These are phyloP conservation scores for Sorex fumeus DNA, from an alignment of 2,113 vertebrate genomes.

Conservation along the genomic window DNA sequence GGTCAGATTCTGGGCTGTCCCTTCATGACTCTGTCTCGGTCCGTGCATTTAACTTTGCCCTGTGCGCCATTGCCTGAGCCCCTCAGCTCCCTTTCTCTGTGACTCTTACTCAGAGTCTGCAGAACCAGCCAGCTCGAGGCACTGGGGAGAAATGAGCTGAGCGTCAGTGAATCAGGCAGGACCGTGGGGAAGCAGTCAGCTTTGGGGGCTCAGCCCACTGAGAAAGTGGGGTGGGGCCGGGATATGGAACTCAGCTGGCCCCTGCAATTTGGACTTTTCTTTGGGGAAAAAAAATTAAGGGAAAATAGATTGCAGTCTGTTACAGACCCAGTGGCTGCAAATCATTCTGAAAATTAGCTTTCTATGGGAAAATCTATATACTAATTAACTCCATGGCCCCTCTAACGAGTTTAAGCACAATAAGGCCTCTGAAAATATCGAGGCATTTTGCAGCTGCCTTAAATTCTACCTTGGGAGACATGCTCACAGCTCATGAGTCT, in stretches of 20 bases:
- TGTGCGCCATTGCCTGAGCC: rapidly evolving
- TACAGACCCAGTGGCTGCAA: slow-evolving; percentile 82
- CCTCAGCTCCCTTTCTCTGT: rapidly evolving
- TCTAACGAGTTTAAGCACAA: slow-evolving; percentile 87
- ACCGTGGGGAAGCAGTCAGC: not conserved
- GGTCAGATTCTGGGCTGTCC: not conserved
- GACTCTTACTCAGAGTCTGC: not conserved
- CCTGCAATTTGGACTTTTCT: slow-evolving; percentile 74
- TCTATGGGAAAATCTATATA: slow-evolving; percentile 87
- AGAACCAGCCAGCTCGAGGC: not conserved
- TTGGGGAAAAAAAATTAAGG: slow-evolving; percentile 67
- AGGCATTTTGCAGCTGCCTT: slow-evolving; percentile 84
- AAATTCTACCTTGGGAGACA: slow-evolving; percentile 85
- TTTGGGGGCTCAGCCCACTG: not conserved
- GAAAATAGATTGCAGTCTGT: slow-evolving; percentile 84
- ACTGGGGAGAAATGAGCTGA: not conserved
- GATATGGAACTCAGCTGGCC: slow-evolving; percentile 60
- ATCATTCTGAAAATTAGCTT: slow-evolving; percentile 87
- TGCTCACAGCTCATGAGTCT: slow-evolving; percentile 59
- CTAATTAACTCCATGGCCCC: slow-evolving; percentile 87
- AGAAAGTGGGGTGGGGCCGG: slow-evolving; percentile 13
- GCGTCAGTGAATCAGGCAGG: not conserved
- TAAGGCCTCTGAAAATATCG: slow-evolving; percentile 85
- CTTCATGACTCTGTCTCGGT: not conserved
- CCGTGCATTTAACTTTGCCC: not conserved